Conservation (phyloP, 2,888 invertebrate genomes). For the Smittia sp. region DNA sequence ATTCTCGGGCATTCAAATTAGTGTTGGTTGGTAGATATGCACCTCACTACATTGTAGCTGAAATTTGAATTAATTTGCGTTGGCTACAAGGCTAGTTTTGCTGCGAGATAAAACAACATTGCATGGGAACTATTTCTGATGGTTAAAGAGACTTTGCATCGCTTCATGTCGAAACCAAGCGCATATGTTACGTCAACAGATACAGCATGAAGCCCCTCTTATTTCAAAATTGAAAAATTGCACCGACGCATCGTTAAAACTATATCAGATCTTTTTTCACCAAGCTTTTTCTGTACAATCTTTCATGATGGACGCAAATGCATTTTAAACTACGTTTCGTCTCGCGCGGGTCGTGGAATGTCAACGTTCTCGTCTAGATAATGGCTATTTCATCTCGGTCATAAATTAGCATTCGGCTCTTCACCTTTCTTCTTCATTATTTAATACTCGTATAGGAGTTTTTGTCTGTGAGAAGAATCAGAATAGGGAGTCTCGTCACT, state of each 20-base stretch:
- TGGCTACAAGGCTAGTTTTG: no score
- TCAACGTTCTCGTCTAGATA: not conserved
- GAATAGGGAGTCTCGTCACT: slow-evolving; percentile 5
- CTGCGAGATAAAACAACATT: no score
- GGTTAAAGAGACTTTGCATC: no score
- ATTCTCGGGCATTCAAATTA: not conserved
- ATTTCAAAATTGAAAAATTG: slow-evolving; percentile 18
- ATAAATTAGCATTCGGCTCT: not conserved
- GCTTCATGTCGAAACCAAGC: not conserved
- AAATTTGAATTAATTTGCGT: no score
- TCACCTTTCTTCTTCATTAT: no score
- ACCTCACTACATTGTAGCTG: not conserved
- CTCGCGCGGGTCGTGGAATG: not conserved
- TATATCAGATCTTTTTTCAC: not conserved
- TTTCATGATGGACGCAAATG: not conserved
- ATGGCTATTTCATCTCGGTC: not conserved
- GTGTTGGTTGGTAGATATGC: not conserved
- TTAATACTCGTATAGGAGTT: no score
- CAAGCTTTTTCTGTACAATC: not conserved
- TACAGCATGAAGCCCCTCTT: not conserved
- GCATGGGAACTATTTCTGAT: no score
- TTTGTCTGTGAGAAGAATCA: no score
- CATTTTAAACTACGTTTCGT: not conserved
- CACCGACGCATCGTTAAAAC: not conserved
- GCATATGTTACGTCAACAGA: not conserved